Evolutionary conservation across 2,888 invertebrate genomes (phyloP).

Genomic region (Choreutis nemorana): DNA sequence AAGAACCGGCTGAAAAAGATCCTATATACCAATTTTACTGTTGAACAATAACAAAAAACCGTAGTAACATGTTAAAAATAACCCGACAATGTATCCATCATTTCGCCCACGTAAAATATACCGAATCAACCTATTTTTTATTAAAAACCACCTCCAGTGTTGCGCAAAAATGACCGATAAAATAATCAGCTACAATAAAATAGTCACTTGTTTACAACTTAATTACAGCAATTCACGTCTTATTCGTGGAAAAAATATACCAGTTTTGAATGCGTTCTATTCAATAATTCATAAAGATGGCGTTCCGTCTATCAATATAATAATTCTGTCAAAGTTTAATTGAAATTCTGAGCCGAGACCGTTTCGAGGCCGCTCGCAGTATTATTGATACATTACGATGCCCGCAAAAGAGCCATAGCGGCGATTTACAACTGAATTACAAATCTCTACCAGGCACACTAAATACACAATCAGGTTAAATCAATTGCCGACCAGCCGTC

Average conservation of each 20-base stretch:
- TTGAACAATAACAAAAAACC: slow-evolving; percentile 6
- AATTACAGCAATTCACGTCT: slow-evolving; percentile 25
- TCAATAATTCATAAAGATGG: slow-evolving; percentile 53
- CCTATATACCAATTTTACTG: no score
- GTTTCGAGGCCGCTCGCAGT: slow-evolving; percentile 35
- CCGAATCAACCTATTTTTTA: slow-evolving; percentile 1
- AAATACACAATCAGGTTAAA: slow-evolving; percentile 60
- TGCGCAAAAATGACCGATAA: no score
- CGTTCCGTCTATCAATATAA: slow-evolving; percentile 55
- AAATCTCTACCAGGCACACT: slow-evolving; percentile 54
- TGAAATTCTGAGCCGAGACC: slow-evolving; percentile 47
- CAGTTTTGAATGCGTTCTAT: slow-evolving; percentile 19
- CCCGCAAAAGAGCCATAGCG: slow-evolving; percentile 51
- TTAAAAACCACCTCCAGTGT: no score
- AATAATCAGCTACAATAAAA: no score
- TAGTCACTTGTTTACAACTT: slow-evolving; percentile 19
- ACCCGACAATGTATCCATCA: slow-evolving; percentile 4
- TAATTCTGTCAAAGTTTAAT: slow-evolving; percentile 64
- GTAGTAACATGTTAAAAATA: slow-evolving; percentile 7
- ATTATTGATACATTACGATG: slow-evolving; percentile 63
- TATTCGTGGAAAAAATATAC: slow-evolving; percentile 26
- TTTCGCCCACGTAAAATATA: slow-evolving; percentile 1
- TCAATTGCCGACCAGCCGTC: slow-evolving; percentile 39
- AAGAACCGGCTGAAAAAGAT: no score
- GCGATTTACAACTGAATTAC: slow-evolving; percentile 64